Percentiles rank a stretch among this genome's conserved stretches.
phyloP scores from a whole-genome alignment of 2,888 invertebrate genomes.

The Ectemnius cavifrons region DNA sequence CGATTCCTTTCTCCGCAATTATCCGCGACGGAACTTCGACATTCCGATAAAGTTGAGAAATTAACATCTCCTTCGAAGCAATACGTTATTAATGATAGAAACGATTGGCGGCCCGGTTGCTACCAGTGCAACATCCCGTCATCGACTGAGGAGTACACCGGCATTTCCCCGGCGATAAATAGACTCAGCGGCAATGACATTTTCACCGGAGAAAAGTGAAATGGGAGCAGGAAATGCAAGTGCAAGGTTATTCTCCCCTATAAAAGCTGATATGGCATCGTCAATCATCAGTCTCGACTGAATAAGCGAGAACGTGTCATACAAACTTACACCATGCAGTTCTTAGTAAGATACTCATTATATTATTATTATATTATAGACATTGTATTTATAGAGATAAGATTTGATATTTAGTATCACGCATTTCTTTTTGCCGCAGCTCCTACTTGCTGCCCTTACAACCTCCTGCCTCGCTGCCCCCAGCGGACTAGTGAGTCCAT shows the following conservation, averaged over 20 bases:
- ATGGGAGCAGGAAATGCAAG: slow-evolving; percentile 23
- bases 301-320: not conserved
- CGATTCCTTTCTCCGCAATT: no score
- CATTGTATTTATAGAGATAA: not conserved
- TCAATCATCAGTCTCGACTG: slow-evolving; percentile 39
- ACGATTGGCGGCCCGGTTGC: no score
- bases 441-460: slow-evolving; percentile 34
- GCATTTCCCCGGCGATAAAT: no score
- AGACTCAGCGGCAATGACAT: slow-evolving; percentile 40
- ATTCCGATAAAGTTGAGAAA: no score
- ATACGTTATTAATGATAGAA: no score
- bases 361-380: not conserved
- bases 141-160: no score
- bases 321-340: slow-evolving; percentile 32
- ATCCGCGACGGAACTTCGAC: no score
- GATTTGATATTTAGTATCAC: not conserved
- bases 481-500: slow-evolving; percentile 51
- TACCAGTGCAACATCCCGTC: no score
- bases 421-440: slow-evolving; percentile 10
- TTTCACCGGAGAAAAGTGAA: slow-evolving; percentile 42
- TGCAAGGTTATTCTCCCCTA: slow-evolving; percentile 54
- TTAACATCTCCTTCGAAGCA: no score
- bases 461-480: slow-evolving; percentile 56
- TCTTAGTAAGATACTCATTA: slow-evolving; percentile 30
- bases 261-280: slow-evolving; percentile 53